Conservation (phyloP, 2,113 vertebrate genomes). For the Vimba vimba region DNA sequence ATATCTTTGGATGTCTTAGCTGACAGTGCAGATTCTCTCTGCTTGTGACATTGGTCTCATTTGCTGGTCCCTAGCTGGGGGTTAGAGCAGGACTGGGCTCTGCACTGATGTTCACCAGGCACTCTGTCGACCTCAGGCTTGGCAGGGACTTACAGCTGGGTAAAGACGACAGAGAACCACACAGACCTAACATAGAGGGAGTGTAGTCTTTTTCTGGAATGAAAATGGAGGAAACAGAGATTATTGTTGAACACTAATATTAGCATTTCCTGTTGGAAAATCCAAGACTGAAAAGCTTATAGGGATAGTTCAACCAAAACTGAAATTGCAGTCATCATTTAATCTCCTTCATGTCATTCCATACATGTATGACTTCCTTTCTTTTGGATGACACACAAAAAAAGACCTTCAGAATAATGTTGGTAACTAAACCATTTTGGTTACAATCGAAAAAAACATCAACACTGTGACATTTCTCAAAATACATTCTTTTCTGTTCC, state of each 20-base stretch:
- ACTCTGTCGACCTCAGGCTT: slow-evolving; percentile 97
- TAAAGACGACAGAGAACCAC: slow-evolving; percentile 92
- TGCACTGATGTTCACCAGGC: slow-evolving; percentile 94
- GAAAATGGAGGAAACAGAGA: not conserved
- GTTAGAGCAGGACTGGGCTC: slow-evolving; percentile 91
- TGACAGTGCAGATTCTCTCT: slow-evolving; percentile 26
- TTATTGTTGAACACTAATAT: not conserved
- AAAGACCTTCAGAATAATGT: too few relatives aligned
- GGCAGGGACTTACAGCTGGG: slow-evolving; percentile 95
- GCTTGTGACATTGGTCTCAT: slow-evolving; percentile 42
- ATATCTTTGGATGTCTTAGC: slow-evolving; percentile 52
- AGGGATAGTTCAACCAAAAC: not conserved
- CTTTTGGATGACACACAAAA: not conserved
- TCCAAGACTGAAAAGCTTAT: not conserved
- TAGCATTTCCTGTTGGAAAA: not conserved
- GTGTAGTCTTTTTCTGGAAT: slow-evolving; percentile 90
- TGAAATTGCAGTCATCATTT: not conserved
- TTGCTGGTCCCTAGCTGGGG: slow-evolving; percentile 83
- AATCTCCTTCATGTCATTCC: not conserved
- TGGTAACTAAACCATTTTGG: too few relatives aligned
- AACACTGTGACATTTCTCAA: too few relatives aligned
- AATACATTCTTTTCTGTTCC: too few relatives aligned
- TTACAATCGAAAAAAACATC: too few relatives aligned
- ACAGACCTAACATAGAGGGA: slow-evolving; percentile 94
- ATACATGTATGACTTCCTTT: not conserved